A percentile compares a stretch with the other conserved stretches of the same genome.
phyloP scores from a whole-genome alignment of 2,888 invertebrate genomes.

The Halictus quadricinctus region DNA sequence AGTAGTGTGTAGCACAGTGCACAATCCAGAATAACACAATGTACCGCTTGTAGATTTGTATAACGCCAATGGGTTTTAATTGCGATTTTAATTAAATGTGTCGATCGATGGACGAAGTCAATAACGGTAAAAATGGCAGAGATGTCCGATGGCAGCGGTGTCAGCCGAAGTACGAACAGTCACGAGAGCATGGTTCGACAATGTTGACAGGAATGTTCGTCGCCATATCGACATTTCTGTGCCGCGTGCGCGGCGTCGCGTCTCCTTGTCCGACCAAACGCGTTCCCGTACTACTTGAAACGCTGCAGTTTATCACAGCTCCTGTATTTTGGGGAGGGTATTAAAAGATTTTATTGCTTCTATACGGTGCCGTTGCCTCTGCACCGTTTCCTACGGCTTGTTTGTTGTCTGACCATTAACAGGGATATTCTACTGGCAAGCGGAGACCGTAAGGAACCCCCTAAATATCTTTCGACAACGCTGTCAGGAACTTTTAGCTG shows the following conservation, averaged over 20 bases:
- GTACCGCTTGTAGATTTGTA: too few relatives aligned
- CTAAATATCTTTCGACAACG: constrained; percentile 27
- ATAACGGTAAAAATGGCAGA: background rate
- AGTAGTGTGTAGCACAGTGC: background rate
- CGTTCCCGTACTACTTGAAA: background rate
- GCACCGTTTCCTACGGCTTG: background rate
- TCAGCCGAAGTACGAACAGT: background rate
- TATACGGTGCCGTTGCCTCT: background rate
- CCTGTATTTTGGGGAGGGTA: background rate
- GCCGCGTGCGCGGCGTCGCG: background rate
- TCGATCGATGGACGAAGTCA: background rate
- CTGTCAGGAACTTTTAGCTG: constrained; percentile 31
- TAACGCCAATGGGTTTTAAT: background rate
- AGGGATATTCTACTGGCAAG: background rate
- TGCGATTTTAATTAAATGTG: background rate
- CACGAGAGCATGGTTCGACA: background rate
- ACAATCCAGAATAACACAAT: background rate
- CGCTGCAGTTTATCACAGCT: background rate
- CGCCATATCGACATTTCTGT: background rate
- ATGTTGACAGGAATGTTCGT: constrained; percentile 1
- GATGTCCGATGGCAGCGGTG: background rate
- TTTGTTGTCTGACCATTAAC: constrained; percentile 11
- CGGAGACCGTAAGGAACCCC: constrained; percentile 4
- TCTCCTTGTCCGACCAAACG: background rate
- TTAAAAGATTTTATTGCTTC: constrained; percentile 13